These are phyloP conservation scores for Copidosoma aretas DNA, from an alignment of 2,888 invertebrate species.

Conservation along the genomic window DNA sequence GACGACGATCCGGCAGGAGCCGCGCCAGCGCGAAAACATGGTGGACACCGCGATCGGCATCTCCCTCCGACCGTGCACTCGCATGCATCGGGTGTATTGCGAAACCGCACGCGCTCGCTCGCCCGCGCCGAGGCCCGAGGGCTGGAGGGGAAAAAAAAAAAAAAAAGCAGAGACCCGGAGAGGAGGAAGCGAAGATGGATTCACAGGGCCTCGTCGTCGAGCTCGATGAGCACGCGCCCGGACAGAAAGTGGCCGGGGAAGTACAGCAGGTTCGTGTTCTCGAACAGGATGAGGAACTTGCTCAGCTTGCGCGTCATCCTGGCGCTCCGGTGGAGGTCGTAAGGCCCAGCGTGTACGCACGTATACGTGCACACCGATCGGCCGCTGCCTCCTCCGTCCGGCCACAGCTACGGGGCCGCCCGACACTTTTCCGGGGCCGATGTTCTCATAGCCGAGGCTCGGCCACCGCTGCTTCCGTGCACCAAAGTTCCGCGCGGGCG, in stretches of 20 bases:
- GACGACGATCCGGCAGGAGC: too few relatives aligned
- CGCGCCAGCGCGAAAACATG: too few relatives aligned
- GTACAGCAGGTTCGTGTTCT: slow-evolving; percentile 90
- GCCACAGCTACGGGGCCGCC: background rate
- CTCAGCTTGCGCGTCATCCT: slow-evolving; percentile 85
- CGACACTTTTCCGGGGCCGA: slow-evolving; percentile 10
- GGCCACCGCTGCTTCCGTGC: background rate
- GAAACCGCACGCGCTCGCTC: background rate
- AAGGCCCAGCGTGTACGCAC: background rate
- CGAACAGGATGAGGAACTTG: slow-evolving; percentile 92
- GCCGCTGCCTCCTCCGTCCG: background rate
- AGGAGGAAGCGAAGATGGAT: slow-evolving; percentile 40
- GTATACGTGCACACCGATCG: background rate
- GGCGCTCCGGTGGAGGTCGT: background rate
- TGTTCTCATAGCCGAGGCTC: slow-evolving; percentile 10
- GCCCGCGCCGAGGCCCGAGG: too few relatives aligned
- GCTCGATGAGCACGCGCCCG: slow-evolving; percentile 88
- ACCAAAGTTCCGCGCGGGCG: background rate
- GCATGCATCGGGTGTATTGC: too few relatives aligned
- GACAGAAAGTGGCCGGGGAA: slow-evolving; percentile 94
- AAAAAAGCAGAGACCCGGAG: too few relatives aligned
- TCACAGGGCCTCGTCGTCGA: slow-evolving; percentile 84
- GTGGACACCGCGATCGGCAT: too few relatives aligned
- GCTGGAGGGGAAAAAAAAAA: too few relatives aligned
- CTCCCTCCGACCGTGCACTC: too few relatives aligned